Conservation (phyloP, 2,113 vertebrate species). For the Paralichthys olivaceus region DNA sequence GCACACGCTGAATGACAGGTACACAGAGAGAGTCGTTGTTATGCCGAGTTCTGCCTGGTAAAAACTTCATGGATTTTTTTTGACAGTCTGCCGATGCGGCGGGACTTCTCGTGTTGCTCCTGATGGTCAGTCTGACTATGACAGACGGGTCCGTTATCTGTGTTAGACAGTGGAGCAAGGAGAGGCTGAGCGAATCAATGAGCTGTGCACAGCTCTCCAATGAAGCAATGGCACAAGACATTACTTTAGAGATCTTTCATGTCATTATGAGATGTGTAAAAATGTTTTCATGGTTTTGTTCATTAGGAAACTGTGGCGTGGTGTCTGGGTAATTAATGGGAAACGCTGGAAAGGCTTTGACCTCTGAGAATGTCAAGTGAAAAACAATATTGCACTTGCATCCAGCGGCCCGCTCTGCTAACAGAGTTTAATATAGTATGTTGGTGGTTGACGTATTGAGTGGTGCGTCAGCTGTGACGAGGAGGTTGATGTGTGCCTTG, state of each 20-base stretch:
- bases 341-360: slow-evolving; percentile 60
- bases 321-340: background rate
- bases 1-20: background rate
- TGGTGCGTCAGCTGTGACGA: slow-evolving; percentile 58
- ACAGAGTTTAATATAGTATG: slow-evolving; percentile 53
- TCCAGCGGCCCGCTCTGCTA: slow-evolving; percentile 50
- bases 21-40: background rate
- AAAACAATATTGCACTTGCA: slow-evolving; percentile 67
- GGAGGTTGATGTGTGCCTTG: slow-evolving; percentile 59
- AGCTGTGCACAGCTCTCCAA: background rate
- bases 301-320: background rate
- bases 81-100: background rate
- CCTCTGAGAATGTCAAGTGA: slow-evolving; percentile 61
- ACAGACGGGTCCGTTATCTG: slow-evolving; percentile 5
- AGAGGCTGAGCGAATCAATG: background rate
- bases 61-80: slow-evolving; percentile 14
- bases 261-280: background rate
- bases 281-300: background rate
- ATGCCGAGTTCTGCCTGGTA: background rate
- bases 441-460: slow-evolving; percentile 70
- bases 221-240: background rate
- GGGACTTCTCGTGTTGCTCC: background rate
- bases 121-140: background rate
- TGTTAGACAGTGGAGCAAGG: background rate
- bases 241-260: background rate